Base-by-base conservation (phyloP, 1,140 invertebrate genomes). In the Oncopeltus fasciatus region DNA sequence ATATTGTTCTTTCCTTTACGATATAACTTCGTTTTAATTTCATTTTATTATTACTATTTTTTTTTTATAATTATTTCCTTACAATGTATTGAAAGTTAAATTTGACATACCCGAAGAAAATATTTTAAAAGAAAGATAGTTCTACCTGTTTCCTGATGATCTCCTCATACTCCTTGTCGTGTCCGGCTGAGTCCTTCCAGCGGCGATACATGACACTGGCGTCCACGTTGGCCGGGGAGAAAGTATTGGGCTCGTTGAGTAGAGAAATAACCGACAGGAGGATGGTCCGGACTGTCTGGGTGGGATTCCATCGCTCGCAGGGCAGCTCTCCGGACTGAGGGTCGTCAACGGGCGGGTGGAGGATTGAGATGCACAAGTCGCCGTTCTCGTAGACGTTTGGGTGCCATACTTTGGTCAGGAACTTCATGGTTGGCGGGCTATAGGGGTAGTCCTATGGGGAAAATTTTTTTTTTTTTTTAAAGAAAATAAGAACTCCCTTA, bases 311-410 rank as follows among this genome's bases (percentile, higher is more conserved):
- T 73, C 95, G 86, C 77, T 99, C 95, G 76, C 92, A 98, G 0
- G 95, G 92, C 68, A 98, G 75, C 75, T 99, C 96, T 4, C 95
- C 95, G 68, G 90, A 95, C 71, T 98, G 95, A 46, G 95, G 95
- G 78, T 99, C 95, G 75, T 98, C 95, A 56, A 97, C 85, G 26
- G 96, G 95, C 57, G 96, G 94, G 76, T 99, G 96, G 49, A 99
- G 80, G 73, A 99, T 99, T 65, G 93, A 97, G 77, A 99, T 98
- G 77, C 96, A 99, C 26, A 99, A 80, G 74, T 98, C 95, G 27
- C 96, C 96, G 76, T 96, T 98, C 88, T 98, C 94, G 78, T 99
- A 99, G 11, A 98, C 94, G 80, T 99, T 99, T 68, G 95, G 95
- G 81, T 99, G 95, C 93, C 94, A 99, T 68, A 99, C 93, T 85